A percentile compares a stretch with the other conserved stretches of the same genome.
Conservation (phyloP, 2,797 vertebrate species). For the Syngnathus rostellatus region DNA sequence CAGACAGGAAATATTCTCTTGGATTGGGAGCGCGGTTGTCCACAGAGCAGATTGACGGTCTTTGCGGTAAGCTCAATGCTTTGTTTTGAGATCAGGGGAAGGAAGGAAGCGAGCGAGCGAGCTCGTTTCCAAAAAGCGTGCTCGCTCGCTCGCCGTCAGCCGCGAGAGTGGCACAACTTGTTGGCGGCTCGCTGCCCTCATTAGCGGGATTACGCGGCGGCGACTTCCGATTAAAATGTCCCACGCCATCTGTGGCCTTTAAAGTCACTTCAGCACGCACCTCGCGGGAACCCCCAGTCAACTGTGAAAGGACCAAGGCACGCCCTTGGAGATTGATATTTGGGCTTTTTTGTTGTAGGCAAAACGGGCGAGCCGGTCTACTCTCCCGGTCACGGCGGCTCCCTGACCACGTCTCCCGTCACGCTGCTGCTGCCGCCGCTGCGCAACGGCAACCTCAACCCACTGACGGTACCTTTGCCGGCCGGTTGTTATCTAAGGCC, state of each 20-base stretch:
- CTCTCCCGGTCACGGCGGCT: conserved; percentile 55
- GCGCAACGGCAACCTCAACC: conserved; percentile 52
- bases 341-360: conserved; percentile 27
- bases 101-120: too few relatives aligned
- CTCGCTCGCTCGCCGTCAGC: too few relatives aligned
- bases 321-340: neutral
- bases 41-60: too few relatives aligned
- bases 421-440: conserved; percentile 56
- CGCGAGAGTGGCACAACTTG: conserved; percentile 14
- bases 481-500: conserved; percentile 34
- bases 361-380: conserved; percentile 59
- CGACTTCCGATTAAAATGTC: conserved; percentile 38
- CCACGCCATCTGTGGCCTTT: conserved; percentile 36
- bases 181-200: conserved; percentile 17
- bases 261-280: neutral
- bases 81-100: too few relatives aligned
- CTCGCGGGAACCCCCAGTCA: too few relatives aligned
- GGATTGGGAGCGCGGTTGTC: too few relatives aligned
- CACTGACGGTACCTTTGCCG: conserved; percentile 37
- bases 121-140: neutral
- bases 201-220: conserved; percentile 44
- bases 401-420: conserved; percentile 51
- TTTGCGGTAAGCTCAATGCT: too few relatives aligned
- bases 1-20: too few relatives aligned
- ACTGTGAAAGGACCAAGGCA: too few relatives aligned